A percentile compares a stretch with the other conserved stretches of the same genome.
Evolutionary conservation across 2,797 vertebrate species (phyloP).

Genomic region (Girardinus metallicus): DNA sequence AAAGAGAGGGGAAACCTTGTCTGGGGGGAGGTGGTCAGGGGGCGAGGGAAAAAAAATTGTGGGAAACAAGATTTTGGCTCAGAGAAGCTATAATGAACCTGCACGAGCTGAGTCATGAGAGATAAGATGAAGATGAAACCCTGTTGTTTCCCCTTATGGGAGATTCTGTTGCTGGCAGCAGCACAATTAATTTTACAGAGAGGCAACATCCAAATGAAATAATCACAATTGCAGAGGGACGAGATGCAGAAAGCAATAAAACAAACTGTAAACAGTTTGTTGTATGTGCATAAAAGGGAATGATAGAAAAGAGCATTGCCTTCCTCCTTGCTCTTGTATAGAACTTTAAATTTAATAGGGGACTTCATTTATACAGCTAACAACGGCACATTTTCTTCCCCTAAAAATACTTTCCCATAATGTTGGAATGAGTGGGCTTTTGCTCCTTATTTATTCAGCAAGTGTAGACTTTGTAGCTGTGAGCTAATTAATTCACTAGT

Average conservation of each 20-base stretch:
- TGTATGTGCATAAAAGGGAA: neutral
- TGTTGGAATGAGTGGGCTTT: neutral
- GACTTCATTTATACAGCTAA: neutral
- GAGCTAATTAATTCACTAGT: neutral
- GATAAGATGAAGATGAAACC: constrained; percentile 52
- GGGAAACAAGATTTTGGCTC: constrained; percentile 41
- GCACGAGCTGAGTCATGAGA: constrained; percentile 53
- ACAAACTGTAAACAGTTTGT: constrained; percentile 4
- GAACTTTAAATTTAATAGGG: neutral
- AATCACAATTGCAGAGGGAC: constrained; percentile 21
- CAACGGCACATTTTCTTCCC: neutral
- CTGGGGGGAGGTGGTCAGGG: constrained; percentile 1
- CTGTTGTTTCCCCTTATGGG: constrained; percentile 32
- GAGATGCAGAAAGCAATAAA: constrained; percentile 17
- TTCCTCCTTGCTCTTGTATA: neutral
- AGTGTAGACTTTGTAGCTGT: neutral
- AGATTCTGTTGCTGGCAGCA: constrained; percentile 36
- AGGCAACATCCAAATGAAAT: constrained; percentile 18
- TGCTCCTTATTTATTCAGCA: neutral
- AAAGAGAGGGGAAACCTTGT: constrained; percentile 48
- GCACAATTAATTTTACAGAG: constrained; percentile 41
- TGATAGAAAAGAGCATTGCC: neutral
- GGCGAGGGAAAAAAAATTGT: constrained; percentile 19
- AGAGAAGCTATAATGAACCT: constrained; percentile 31
- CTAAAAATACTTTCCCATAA: neutral